Base-by-base conservation (phyloP, 2,797 vertebrate genomes). In the Pantherophis vulpinus region DNA sequence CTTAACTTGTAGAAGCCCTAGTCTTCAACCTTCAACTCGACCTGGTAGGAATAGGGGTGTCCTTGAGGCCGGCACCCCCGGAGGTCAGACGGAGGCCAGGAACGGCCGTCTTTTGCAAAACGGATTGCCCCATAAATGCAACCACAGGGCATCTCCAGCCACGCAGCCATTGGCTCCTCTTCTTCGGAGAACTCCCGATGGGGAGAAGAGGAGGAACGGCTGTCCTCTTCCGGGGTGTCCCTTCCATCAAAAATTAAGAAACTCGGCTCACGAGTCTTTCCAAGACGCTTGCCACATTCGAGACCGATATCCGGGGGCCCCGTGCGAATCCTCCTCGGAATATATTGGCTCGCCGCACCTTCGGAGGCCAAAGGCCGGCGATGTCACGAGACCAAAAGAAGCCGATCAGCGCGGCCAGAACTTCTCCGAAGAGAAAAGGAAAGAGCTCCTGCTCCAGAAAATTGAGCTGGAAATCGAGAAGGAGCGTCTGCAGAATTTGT, bases 381-480 rank as follows among this genome's bases (percentile, higher is more conserved):
- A 0, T 0, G 16, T 70, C 61, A 91, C 51, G 0, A 61, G 93
- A 1, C 42, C 92, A 47, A 96, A 92, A 93, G 96, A 97, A 94
- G 89, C 60, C 16, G 94, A 96, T 23, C 56, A 5, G 4, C 6
- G 92, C 54, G 94, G 95, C 91, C 97, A 93, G 95, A 98, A 95
- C 86, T 96, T 98, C 4, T 98, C 98, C 91, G 98, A 98, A 95
- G 98, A 98, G 95, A 98, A 98, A 96, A 98, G 98, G 87, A 98
- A 98, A 93, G 98, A 98, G 91, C 97, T 99, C 91, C 96, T 99
- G 95, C 96, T 98, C 96, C 99, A 99, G 97, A 99, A 99, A 97
- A 98, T 98, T 97, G 99, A 99, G 96, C 97, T 99, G 95, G 99
- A 99, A 97, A 96, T 97, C 94, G 99, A 99, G 97, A 98, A 98